phyloP scores from a whole-genome alignment of 2,113 vertebrate genomes.

The Donacobius atricapilla region DNA sequence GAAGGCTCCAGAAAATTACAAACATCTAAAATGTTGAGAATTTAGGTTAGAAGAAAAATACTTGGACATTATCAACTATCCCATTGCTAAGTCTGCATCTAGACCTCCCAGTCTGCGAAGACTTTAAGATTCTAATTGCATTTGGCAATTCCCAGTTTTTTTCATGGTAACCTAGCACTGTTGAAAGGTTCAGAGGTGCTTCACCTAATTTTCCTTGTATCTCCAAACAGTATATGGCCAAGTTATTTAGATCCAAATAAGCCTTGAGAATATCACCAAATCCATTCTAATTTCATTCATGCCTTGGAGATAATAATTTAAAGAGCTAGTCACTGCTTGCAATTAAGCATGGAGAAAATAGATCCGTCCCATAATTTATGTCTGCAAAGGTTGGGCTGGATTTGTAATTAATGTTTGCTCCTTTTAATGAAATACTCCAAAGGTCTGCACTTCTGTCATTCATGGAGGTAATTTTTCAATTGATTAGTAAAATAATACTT shows the following conservation, averaged over 20 bases:
- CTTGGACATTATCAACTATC: background rate
- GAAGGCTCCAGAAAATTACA: background rate
- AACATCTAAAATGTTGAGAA: background rate
- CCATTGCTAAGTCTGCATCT: background rate
- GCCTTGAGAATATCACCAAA: conserved; percentile 57
- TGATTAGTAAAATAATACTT: conserved; percentile 92
- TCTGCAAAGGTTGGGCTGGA: conserved; percentile 79
- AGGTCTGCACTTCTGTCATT: conserved; percentile 88
- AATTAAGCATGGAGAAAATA: conserved; percentile 90
- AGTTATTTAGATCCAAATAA: conserved; percentile 51
- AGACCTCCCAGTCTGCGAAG: background rate
- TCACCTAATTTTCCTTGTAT: background rate
- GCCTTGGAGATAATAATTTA: conserved; percentile 87
- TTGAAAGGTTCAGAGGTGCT: background rate
- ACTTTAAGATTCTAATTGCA: background rate
- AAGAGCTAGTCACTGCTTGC: conserved; percentile 83
- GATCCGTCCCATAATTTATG: conserved; percentile 89
- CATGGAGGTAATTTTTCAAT: conserved; percentile 93
- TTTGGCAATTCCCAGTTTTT: background rate
- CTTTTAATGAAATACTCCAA: conserved; percentile 84
- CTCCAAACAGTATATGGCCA: background rate
- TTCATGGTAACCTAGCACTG: background rate
- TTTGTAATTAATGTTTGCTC: conserved; percentile 84
- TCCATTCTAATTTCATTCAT: conserved; percentile 91
- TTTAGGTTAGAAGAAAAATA: background rate